Evolutionary conservation across 2,797 vertebrate species (phyloP).

Genomic region (Manis pentadactyla): DNA sequence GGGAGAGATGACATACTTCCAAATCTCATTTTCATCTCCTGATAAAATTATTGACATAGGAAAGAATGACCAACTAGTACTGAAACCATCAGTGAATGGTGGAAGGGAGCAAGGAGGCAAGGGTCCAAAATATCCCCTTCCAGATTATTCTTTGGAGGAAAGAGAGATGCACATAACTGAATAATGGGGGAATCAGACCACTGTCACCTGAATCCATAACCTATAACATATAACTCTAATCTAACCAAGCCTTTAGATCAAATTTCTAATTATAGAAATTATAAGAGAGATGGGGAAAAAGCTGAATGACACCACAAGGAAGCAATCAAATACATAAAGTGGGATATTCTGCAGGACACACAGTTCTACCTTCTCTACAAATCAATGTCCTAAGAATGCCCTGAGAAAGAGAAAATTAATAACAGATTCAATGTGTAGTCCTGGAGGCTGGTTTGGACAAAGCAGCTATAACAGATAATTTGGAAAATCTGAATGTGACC

Average conservation of each 20-base stretch:
- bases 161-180: not conserved
- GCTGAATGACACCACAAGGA: not conserved
- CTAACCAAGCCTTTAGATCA: not conserved
- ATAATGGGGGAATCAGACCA: not conserved
- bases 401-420: not conserved
- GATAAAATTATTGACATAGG: not conserved
- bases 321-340: not conserved
- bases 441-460: not conserved
- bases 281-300: not conserved
- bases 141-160: not conserved
- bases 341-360: not conserved
- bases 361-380: not conserved
- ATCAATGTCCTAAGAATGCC: not conserved
- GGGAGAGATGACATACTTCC: not conserved
- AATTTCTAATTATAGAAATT: slow-evolving; percentile 1
- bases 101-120: not conserved
- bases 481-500: not conserved
- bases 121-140: not conserved
- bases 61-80: not conserved
- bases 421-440: not conserved
- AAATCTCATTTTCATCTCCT: not conserved
- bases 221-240: not conserved
- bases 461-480: not conserved
- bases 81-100: not conserved
- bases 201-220: not conserved